Conservation (phyloP, 2,888 invertebrate species). For the Chironomus tentans region DNA sequence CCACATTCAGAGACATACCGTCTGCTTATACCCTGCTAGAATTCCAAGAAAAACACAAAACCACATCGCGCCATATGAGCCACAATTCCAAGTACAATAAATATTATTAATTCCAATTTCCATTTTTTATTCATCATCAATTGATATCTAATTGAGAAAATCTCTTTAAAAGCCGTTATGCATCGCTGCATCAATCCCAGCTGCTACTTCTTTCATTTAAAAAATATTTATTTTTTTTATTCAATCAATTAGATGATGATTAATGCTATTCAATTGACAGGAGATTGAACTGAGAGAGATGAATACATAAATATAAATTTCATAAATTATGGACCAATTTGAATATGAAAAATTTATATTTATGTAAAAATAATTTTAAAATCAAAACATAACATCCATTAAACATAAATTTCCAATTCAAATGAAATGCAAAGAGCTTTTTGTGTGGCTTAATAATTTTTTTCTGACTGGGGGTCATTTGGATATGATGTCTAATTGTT, state of each 20-base stretch:
- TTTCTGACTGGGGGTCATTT: no score
- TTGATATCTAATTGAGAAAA: neutral
- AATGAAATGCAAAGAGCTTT: slow-evolving; percentile 11
- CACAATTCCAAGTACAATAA: no score
- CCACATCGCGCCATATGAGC: no score
- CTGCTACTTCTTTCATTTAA: no score
- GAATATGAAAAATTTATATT: neutral
- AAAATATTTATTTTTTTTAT: neutral
- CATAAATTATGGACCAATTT: neutral
- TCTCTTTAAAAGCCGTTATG: neutral
- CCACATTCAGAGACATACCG: no score
- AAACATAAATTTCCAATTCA: slow-evolving; percentile 2
- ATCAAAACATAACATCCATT: neutral
- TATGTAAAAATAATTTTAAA: neutral
- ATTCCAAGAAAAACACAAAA: no score
- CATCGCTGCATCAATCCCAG: neutral
- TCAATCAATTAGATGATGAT: neutral
- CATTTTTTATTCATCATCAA: neutral
- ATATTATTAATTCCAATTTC: neutral
- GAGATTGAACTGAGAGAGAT: neutral
- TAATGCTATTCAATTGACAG: neutral
- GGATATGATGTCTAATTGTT: no score
- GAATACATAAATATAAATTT: slow-evolving; percentile 23
- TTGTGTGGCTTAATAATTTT: neutral
- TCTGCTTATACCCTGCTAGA: no score